These are phyloP conservation scores for Drosophila siamana DNA, from an alignment of 2,888 invertebrate species.

Conservation along the genomic window DNA sequence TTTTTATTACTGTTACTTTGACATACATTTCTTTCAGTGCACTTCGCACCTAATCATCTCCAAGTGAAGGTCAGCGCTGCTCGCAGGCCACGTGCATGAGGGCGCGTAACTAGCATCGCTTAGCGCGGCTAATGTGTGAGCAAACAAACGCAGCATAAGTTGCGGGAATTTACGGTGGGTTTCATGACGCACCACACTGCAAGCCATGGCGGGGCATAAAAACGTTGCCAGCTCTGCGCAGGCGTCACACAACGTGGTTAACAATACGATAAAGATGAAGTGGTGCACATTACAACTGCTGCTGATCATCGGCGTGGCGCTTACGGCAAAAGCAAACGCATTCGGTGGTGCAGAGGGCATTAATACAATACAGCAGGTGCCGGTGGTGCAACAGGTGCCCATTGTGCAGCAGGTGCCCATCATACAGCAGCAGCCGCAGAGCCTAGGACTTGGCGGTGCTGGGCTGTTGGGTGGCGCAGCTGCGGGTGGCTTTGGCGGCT, in stretches of 20 bases:
- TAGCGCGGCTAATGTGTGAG: slow-evolving; percentile 37
- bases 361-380: slow-evolving; percentile 60
- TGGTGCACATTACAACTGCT: slow-evolving; percentile 30
- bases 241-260: slow-evolving; percentile 43
- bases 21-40: slow-evolving; percentile 41
- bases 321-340: slow-evolving; percentile 16
- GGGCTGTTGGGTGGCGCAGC: slow-evolving; percentile 37
- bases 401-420: slow-evolving; percentile 66
- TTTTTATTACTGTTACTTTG: no score
- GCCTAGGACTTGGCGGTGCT: slow-evolving; percentile 44
- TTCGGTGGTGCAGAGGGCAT: slow-evolving; percentile 39
- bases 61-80: slow-evolving; percentile 56
- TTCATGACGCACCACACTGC: slow-evolving; percentile 41
- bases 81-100: slow-evolving; percentile 38
- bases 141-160: slow-evolving; percentile 50
- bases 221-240: slow-evolving; percentile 21
- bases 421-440: slow-evolving; percentile 61
- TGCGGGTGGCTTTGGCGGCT: slow-evolving; percentile 45
- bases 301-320: slow-evolving; percentile 30
- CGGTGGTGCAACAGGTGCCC: slow-evolving; percentile 67
- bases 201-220: slow-evolving; percentile 36
- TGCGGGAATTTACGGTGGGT: slow-evolving; percentile 26
- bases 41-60: slow-evolving; percentile 63
- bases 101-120: slow-evolving; percentile 28
- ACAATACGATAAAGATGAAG: slow-evolving; percentile 44